A percentile compares a stretch with the other conserved stretches of the same genome.
Conservation (phyloP, 2,113 vertebrate species). For the Mustela lutreola region DNA sequence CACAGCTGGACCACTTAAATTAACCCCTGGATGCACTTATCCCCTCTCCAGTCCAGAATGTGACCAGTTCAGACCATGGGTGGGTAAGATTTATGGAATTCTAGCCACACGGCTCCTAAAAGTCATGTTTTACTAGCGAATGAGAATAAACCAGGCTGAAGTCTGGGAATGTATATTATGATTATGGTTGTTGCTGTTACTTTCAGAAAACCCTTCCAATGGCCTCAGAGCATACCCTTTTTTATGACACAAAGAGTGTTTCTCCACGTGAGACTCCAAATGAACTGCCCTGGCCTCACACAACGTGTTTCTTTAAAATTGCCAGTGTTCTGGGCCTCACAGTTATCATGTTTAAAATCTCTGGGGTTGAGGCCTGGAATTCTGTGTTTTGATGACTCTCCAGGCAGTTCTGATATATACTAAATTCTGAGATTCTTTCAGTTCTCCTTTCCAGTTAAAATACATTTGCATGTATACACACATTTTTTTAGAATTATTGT, state of each 20-base stretch:
- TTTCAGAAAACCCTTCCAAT: neutral
- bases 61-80: neutral
- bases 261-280: neutral
- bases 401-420: neutral
- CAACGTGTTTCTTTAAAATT: neutral
- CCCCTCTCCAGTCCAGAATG: neutral
- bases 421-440: neutral
- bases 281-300: neutral
- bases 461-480: neutral
- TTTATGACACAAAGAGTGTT: neutral
- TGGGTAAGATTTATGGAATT: neutral
- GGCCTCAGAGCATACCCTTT: neutral
- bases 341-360: neutral
- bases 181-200: neutral
- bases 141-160: neutral
- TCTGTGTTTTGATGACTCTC: neutral
- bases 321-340: neutral
- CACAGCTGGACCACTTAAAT: neutral
- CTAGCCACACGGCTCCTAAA: neutral
- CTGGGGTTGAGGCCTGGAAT: neutral
- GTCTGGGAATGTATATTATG: neutral
- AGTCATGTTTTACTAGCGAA: neutral
- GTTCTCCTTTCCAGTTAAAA: neutral
- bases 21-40: neutral
- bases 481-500: neutral